Evolutionary conservation across 2,797 vertebrate genomes (phyloP).

Genomic region (Nyctibius grandis): DNA sequence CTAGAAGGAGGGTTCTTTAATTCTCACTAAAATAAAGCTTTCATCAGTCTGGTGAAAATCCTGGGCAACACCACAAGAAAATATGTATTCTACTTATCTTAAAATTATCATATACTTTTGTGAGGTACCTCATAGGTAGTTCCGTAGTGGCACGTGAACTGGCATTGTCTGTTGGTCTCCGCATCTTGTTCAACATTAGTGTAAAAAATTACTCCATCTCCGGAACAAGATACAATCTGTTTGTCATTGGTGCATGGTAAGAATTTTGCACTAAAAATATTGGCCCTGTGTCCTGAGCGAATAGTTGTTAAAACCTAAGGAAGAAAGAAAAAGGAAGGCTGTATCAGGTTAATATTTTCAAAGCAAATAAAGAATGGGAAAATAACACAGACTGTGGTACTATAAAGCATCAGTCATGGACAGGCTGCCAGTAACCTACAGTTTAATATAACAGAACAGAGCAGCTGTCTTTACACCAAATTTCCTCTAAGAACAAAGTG

Average conservation of each 20-base stretch:
- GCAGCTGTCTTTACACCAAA: background rate
- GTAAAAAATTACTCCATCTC: constrained; percentile 97
- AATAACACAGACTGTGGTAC: background rate
- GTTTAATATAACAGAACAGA: background rate
- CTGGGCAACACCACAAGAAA: background rate
- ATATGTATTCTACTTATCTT: background rate
- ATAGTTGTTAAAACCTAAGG: constrained; percentile 92
- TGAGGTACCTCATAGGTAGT: constrained; percentile 93
- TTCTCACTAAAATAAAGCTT: background rate
- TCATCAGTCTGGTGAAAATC: background rate
- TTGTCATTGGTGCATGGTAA: constrained; percentile 95
- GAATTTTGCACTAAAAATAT: constrained; percentile 99
- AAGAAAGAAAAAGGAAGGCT: background rate
- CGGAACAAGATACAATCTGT: constrained; percentile 97
- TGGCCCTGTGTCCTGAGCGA: constrained; percentile 95
- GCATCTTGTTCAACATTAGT: constrained; percentile 93
- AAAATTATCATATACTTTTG: background rate
- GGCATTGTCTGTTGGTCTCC: constrained; percentile 93
- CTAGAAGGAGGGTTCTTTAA: background rate
- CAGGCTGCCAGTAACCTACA: background rate
- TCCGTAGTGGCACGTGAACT: constrained; percentile 97
- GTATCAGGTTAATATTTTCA: background rate
- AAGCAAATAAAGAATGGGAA: background rate
- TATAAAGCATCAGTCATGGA: background rate
- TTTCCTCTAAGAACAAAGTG: background rate